Percentiles rank a stretch among this genome's conserved stretches.
Conservation (phyloP, 2,888 invertebrate species). For the Chloroclystis v-ata region DNA sequence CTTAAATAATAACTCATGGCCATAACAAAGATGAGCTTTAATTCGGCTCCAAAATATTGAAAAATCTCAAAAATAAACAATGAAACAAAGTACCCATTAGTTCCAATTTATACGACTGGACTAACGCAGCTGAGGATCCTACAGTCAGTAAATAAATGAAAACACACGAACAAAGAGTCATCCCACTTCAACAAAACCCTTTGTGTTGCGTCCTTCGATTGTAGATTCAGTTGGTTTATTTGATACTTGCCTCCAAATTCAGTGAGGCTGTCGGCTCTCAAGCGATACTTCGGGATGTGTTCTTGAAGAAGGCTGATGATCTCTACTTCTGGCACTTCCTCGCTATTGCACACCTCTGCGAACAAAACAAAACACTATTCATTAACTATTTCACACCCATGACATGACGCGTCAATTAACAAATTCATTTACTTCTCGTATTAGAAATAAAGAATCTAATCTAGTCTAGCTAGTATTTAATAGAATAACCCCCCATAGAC, state of each 20-base stretch:
- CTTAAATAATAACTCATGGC: no score
- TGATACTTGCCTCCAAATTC: constrained; percentile 86
- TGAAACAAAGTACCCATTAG: constrained; percentile 10
- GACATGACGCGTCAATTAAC: not conserved
- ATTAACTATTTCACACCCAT: not conserved
- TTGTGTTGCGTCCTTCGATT: constrained; percentile 5
- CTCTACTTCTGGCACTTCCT: constrained; percentile 96
- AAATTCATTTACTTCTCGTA: not conserved
- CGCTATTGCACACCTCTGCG: constrained; percentile 94
- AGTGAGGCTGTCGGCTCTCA: constrained; percentile 95
- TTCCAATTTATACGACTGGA: constrained; percentile 5
- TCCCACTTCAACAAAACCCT: constrained; percentile 11
- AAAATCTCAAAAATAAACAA: not conserved
- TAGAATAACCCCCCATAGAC: no score
- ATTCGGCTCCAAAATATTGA: not conserved
- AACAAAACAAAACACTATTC: constrained; percentile 44
- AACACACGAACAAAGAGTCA: constrained; percentile 18
- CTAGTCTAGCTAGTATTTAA: no score
- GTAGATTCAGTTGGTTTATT: constrained; percentile 5
- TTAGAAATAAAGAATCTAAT: no score
- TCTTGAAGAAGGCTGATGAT: constrained; percentile 96
- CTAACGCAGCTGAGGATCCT: constrained; percentile 12
- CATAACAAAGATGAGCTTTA: no score
- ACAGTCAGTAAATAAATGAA: constrained; percentile 18
- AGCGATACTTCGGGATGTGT: constrained; percentile 94